Conservation (phyloP, 2,113 vertebrate genomes). For the Centropristis striata region DNA sequence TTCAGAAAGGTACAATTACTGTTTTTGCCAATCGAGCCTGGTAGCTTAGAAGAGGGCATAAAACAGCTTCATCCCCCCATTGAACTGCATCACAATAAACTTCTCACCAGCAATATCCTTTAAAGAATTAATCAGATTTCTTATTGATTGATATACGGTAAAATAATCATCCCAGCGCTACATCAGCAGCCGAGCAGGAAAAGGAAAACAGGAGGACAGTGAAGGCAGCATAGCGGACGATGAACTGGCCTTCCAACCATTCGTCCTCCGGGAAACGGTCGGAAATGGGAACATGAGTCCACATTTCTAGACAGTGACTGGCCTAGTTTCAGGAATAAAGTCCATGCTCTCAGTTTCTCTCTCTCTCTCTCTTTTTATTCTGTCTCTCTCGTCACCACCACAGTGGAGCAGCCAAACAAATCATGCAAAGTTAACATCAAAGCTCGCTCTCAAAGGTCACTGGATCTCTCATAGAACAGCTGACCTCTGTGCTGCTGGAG, state of each 20-base stretch:
- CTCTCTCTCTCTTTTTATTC: slow-evolving; percentile 9
- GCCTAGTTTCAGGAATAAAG: slow-evolving; percentile 76
- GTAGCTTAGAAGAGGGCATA: too few relatives aligned
- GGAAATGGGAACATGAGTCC: slow-evolving; percentile 76
- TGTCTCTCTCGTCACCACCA: slow-evolving; percentile 29
- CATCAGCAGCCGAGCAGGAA: not conserved
- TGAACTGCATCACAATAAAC: not conserved
- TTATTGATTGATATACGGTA: not conserved
- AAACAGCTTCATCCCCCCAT: too few relatives aligned
- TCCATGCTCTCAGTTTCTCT: slow-evolving; percentile 25
- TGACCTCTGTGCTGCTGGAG: slow-evolving; percentile 59
- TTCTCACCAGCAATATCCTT: not conserved
- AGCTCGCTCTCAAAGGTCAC: slow-evolving; percentile 75
- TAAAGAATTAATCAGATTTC: not conserved
- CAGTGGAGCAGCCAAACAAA: slow-evolving; percentile 66
- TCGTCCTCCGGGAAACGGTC: slow-evolving; percentile 65
- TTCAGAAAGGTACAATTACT: too few relatives aligned
- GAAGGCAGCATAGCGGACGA: slow-evolving; percentile 54
- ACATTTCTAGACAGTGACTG: slow-evolving; percentile 79
- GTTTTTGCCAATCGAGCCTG: too few relatives aligned
- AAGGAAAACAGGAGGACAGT: slow-evolving; percentile 26
- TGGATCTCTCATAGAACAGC: slow-evolving; percentile 58
- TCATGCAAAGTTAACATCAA: slow-evolving; percentile 75
- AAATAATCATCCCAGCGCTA: not conserved
- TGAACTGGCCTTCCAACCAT: slow-evolving; percentile 30